A percentile compares a stretch with the other conserved stretches of the same genome.
Conservation (phyloP, 2,888 invertebrate species). For the Aphelenchoides bicaudatus region DNA sequence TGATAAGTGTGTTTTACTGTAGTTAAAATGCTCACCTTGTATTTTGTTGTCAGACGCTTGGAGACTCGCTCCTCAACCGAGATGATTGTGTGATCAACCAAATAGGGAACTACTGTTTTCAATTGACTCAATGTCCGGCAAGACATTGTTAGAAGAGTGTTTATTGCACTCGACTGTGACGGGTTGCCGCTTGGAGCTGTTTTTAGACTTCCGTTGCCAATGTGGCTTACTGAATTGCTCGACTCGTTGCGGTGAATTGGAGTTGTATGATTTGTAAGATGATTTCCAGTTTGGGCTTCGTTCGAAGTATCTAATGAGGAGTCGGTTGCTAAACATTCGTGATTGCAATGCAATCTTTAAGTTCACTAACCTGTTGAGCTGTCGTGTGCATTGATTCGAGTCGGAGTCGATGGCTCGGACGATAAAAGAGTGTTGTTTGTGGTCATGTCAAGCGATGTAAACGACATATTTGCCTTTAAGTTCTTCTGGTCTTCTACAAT, state of each 20-base stretch:
- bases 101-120: conserved; percentile 37
- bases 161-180: background rate
- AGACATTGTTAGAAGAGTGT: conserved; percentile 62
- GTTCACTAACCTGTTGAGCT: background rate
- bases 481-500: background rate
- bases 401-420: no score
- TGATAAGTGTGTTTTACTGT: background rate
- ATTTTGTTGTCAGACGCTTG: conserved; percentile 64
- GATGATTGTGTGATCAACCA: conserved; percentile 76
- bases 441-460: conserved; percentile 3
- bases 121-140: conserved; percentile 74
- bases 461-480: conserved; percentile 2
- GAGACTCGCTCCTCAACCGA: conserved; percentile 88
- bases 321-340: no score
- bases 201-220: no score
- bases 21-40: conserved; percentile 55
- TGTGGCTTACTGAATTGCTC: no score
- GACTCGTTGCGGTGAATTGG: background rate
- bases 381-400: no score
- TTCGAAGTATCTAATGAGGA: no score
- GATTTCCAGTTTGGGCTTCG: background rate
- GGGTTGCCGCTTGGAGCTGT: no score
- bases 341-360: no score
- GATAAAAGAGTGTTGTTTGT: conserved; percentile 8
- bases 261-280: background rate